These are phyloP conservation scores for Petroica traversi DNA, from an alignment of 2,113 vertebrate genomes.

Conservation along the genomic window DNA sequence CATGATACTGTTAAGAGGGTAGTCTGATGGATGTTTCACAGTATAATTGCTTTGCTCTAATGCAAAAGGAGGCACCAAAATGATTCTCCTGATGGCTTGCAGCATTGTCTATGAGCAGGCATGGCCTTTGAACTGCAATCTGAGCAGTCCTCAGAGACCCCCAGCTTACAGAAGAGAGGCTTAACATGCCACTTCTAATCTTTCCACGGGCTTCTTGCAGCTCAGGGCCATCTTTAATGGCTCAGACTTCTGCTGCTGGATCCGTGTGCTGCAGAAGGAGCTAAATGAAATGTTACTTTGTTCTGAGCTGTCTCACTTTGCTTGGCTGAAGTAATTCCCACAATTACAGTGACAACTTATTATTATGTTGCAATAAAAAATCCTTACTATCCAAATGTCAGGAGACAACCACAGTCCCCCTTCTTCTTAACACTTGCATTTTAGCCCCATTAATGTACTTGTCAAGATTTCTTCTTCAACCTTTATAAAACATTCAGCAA, in stretches of 20 bases:
- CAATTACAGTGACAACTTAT: not conserved
- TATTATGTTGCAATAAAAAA: slow-evolving; percentile 21
- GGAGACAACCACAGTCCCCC: not conserved
- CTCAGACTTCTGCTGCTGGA: not conserved
- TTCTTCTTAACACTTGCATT: not conserved
- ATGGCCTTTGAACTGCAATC: not conserved
- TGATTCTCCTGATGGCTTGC: not conserved
- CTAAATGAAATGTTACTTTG: not conserved
- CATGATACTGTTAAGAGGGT: not conserved
- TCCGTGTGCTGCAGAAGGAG: not conserved
- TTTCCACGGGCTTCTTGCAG: not conserved
- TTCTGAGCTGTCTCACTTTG: not conserved
- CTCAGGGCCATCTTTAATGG: not conserved
- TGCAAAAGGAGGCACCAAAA: not conserved
- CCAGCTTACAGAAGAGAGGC: not conserved
- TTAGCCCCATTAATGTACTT: not conserved
- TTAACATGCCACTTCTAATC: not conserved
- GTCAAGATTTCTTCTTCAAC: slow-evolving; percentile 1
- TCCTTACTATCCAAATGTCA: not conserved
- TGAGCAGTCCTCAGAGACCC: not conserved
- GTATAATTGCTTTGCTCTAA: not conserved
- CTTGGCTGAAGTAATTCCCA: not conserved
- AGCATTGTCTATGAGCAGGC: not conserved
- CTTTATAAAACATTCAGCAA: not conserved
- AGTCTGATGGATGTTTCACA: not conserved